phyloP scores from a whole-genome alignment of 2,113 vertebrate species.

The Sylvilagus bachmani region DNA sequence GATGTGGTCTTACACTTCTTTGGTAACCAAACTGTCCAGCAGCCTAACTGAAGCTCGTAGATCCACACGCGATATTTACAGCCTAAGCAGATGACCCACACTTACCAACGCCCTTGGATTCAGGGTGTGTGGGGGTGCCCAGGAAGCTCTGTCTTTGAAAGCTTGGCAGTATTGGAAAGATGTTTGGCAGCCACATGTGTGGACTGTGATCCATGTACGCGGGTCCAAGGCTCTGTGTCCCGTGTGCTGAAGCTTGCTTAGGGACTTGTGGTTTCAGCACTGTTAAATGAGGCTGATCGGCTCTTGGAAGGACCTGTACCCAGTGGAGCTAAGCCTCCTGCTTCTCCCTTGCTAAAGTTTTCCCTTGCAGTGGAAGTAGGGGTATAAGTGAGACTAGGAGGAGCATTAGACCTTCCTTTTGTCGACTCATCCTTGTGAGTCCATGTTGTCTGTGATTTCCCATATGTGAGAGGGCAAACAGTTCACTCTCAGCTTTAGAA shows the following conservation, averaged over 20 bases:
- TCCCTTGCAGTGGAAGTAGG: background rate
- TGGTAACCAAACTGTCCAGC: background rate
- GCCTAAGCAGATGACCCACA: background rate
- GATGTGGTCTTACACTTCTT: background rate
- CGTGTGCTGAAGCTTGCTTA: background rate
- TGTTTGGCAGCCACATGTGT: background rate
- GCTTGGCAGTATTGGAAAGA: background rate
- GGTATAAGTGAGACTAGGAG: background rate
- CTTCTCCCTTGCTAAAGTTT: background rate
- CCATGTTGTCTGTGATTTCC: background rate
- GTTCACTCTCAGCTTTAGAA: background rate
- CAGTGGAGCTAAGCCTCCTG: rapidly evolving
- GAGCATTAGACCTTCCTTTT: background rate
- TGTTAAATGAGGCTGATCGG: background rate
- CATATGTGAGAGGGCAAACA: background rate
- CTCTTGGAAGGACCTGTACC: background rate
- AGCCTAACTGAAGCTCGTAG: background rate
- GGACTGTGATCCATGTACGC: background rate
- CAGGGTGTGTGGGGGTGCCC: background rate
- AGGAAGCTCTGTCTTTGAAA: background rate
- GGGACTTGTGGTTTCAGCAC: background rate
- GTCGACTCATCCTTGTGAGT: background rate
- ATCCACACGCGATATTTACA: background rate
- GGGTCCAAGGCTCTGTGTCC: background rate
- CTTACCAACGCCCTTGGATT: background rate